Base-by-base conservation (phyloP, 2,797 vertebrate genomes). In the Melanotaenia maccullochi region DNA sequence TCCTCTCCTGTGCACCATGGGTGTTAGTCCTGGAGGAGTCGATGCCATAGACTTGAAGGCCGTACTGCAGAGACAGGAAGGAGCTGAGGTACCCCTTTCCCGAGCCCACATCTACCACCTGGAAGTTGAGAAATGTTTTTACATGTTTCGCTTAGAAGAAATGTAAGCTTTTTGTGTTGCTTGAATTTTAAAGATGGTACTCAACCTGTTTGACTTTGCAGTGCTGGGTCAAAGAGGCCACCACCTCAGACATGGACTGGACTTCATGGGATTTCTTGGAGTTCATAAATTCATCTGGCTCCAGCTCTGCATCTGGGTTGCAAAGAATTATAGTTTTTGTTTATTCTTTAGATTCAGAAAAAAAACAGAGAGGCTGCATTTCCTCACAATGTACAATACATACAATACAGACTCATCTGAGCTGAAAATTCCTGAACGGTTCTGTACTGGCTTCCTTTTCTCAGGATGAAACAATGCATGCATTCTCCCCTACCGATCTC, bases 211-310 rank as follows among this genome's bases (percentile, higher is more conserved):
- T 96, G 88, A 98, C 89, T 68, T 88, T 84, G 87, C 91, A 97
- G 60, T 74, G 89, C 78, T 85, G 91, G 0, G 96, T 94, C 71
- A 98, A 89, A 83, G 73, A 79, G 56, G 92, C 89, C 68, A 98
- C 94, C 55, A 97, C 90, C 76, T 96, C 95, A 60, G 98, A 97
- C 98, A 99, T 97, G 65, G 92, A 90, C 70, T 95, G 94, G 65
- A 99, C 98, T 93, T 99, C 98, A 81, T 99, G 98, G n/a, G 97
- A 97, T 75, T 99, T 99, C 89, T 99, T 99, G 58, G 86, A 93
- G 89, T 95, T 99, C 98, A 99, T 99, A 79, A 99, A 99, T 74
- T 97, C 96, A 76, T 96, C 94, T 0, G 93, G 87, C 85, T 94
- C 94, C 59, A 96, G 28, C 78, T 67, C 89, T 84, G 80, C 65